A percentile compares a stretch with the other conserved stretches of the same genome.
Evolutionary conservation across 1,140 invertebrate genomes (phyloP).

Genomic region (Drosophila cardini): DNA sequence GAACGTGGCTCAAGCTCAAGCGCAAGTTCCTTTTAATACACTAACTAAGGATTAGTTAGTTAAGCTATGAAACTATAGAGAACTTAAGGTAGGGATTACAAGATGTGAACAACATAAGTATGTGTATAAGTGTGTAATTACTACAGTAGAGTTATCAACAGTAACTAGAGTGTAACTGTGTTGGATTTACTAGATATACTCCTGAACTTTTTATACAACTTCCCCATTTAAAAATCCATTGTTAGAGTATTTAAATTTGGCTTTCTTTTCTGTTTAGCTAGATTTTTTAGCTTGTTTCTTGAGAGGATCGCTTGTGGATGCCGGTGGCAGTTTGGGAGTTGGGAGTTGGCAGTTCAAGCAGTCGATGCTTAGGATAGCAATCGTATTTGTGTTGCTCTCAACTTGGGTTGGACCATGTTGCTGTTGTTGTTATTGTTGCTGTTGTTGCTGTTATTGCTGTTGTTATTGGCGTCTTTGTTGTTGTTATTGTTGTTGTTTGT

Average conservation of each 20-base stretch:
- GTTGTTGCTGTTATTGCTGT: constrained; percentile 14
- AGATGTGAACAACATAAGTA: too few species aligned
- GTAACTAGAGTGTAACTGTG: too few species aligned
- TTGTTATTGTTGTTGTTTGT: constrained; percentile 31
- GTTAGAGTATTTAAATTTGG: neutral
- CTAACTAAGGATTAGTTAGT: constrained; percentile 4
- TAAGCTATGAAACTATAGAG: neutral
- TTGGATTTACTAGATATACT: too few species aligned
- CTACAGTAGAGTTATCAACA: too few species aligned
- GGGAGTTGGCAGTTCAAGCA: constrained; percentile 37
- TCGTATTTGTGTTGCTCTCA: constrained; percentile 55
- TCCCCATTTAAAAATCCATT: too few species aligned
- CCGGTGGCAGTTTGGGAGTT: constrained; percentile 47
- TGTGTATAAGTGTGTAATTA: too few species aligned
- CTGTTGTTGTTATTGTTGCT: constrained; percentile 10
- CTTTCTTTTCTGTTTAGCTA: neutral
- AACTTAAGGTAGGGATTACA: too few species aligned
- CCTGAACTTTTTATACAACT: too few species aligned
- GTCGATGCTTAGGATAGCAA: constrained; percentile 52
- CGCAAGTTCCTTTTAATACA: constrained; percentile 34
- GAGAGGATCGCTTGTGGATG: constrained; percentile 42
- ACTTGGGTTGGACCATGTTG: constrained; percentile 28
- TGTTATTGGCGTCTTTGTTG: neutral
- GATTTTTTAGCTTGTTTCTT: constrained; percentile 26
- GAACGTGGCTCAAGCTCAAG: constrained; percentile 57